phyloP scores from a whole-genome alignment of 2,797 vertebrate species.

The Gymnothorax javanicus region DNA sequence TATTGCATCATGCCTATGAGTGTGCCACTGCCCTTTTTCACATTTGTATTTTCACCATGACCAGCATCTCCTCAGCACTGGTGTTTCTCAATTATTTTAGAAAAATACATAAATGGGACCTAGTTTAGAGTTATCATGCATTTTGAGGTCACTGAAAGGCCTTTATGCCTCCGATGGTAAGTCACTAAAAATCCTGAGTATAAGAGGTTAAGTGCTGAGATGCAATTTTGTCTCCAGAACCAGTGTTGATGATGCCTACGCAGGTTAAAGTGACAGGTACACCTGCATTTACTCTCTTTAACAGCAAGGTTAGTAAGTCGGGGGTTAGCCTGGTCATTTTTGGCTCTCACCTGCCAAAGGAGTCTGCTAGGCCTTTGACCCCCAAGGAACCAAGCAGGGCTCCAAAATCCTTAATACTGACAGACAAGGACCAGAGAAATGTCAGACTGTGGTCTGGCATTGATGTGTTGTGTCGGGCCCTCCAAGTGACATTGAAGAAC shows the following conservation, averaged over 20 bases:
- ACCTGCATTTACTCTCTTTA: not conserved
- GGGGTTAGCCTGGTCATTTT: not conserved
- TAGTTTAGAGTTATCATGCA: too few species aligned
- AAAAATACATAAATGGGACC: too few species aligned
- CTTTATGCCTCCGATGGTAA: too few species aligned
- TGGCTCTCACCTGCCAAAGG: conserved; percentile 67
- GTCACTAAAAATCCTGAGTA: too few species aligned
- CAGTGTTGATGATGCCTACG: not conserved
- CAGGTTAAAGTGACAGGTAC: not conserved
- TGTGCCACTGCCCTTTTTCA: too few species aligned
- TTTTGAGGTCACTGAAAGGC: too few species aligned
- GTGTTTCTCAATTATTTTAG: too few species aligned
- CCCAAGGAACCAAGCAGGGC: conserved; percentile 73
- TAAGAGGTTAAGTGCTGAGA: not conserved
- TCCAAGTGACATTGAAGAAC: conserved; percentile 78
- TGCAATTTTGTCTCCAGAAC: not conserved
- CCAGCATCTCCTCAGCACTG: too few species aligned
- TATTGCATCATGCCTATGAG: too few species aligned
- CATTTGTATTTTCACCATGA: too few species aligned
- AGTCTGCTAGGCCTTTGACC: conserved; percentile 73
- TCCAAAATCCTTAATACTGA: conserved; percentile 80
- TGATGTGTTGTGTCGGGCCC: conserved; percentile 68
- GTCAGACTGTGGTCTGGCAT: conserved; percentile 74
- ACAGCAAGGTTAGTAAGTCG: not conserved
- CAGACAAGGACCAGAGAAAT: conserved; percentile 76